Percentiles rank a stretch among this genome's conserved stretches.
These are phyloP conservation scores for Venustaconcha ellipsiformis DNA, from an alignment of 1,140 invertebrate genomes.

Conservation along the genomic window DNA sequence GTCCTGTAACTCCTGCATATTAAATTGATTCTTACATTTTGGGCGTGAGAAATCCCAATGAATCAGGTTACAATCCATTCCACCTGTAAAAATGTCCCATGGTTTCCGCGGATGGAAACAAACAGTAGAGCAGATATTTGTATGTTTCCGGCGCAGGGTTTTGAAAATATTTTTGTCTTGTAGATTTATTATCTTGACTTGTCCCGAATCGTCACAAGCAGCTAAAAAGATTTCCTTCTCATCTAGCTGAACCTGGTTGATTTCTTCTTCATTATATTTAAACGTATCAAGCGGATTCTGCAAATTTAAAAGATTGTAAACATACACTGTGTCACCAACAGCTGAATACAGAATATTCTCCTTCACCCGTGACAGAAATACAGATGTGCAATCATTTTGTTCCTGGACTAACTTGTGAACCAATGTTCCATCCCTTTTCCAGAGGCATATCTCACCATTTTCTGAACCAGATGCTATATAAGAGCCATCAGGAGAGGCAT, in stretches of 20 bases:
- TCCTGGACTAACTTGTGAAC: slow-evolving; percentile 34
- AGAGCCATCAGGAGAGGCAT: slow-evolving; percentile 36
- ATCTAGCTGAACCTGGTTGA: slow-evolving; percentile 59
- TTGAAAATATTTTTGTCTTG: slow-evolving; percentile 56
- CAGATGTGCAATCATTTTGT: slow-evolving; percentile 54
- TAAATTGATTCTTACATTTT: slow-evolving; percentile 57
- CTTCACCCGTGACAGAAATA: slow-evolving; percentile 47
- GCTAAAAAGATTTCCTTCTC: slow-evolving; percentile 60
- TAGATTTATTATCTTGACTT: slow-evolving; percentile 58
- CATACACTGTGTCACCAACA: slow-evolving; percentile 45
- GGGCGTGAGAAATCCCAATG: slow-evolving; percentile 63
- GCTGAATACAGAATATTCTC: slow-evolving; percentile 56
- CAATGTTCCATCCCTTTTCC: slow-evolving; percentile 54
- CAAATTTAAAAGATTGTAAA: slow-evolving; percentile 45
- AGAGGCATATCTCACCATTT: slow-evolving; percentile 56
- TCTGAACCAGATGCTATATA: slow-evolving; percentile 56
- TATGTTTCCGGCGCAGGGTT: slow-evolving; percentile 60
- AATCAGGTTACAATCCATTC: slow-evolving; percentile 60
- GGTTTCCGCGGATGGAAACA: slow-evolving; percentile 52
- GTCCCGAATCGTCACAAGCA: slow-evolving; percentile 62
- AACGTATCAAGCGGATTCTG: slow-evolving; percentile 41
- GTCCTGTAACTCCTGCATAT: slow-evolving; percentile 62
- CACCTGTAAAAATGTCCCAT: slow-evolving; percentile 60
- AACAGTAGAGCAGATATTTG: slow-evolving; percentile 63
- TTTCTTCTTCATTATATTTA: slow-evolving; percentile 57